These are phyloP conservation scores for Malacoraja senta DNA, from an alignment of 2,797 vertebrate species.

Conservation along the genomic window DNA sequence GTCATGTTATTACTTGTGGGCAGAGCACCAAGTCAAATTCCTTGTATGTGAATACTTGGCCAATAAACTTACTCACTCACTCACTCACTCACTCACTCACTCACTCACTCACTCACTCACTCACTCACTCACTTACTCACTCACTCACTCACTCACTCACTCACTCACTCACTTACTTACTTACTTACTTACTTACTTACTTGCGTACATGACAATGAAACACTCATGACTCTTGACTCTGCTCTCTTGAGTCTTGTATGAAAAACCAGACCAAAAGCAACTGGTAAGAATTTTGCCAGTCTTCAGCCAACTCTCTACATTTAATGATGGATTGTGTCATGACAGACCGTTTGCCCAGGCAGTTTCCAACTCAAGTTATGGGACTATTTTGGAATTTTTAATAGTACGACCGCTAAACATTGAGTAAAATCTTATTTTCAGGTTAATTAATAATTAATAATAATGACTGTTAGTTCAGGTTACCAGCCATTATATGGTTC, in stretches of 20 bases:
- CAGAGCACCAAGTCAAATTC: no score
- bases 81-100: no score
- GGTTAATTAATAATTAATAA: neutral
- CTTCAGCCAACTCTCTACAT: neutral
- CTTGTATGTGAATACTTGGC: no score
- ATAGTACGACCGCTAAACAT: neutral
- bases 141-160: no score
- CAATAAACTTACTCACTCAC: no score
- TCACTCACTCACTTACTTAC: no score
- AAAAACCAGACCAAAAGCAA: neutral
- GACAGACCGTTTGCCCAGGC: neutral
- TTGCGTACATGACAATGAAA: no score
- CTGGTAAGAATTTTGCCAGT: neutral
- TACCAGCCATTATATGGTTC: neutral
- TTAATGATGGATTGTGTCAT: neutral
- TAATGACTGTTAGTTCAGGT: neutral
- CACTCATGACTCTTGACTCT: no score
- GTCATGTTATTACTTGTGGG: no score
- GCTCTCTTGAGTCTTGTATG: neutral
- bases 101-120: no score
- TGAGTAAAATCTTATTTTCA: neutral
- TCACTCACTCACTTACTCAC: no score
- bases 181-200: no score
- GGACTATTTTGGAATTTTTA: neutral
- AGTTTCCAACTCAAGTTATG: neutral